Conservation (phyloP, 2,113 vertebrate species). For the Myocastor coypus region DNA sequence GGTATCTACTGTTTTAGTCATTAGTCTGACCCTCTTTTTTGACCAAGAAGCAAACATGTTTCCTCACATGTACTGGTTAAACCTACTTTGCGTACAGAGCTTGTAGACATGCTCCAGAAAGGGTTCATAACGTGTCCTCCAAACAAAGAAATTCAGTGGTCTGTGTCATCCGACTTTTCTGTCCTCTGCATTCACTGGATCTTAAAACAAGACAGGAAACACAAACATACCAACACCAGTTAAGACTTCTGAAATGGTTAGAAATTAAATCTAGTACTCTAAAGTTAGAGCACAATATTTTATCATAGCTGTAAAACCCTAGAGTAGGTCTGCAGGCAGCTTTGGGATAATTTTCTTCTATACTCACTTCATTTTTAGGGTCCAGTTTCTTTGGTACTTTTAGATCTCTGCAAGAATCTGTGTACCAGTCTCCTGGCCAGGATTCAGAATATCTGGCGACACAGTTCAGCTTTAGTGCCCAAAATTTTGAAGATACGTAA, state of each 20-base stretch:
- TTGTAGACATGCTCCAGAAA: constrained; percentile 98
- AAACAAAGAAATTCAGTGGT: constrained; percentile 79
- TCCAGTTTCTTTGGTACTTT: background rate
- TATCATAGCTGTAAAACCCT: background rate
- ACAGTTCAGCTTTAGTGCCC: background rate
- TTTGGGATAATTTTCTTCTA: constrained; percentile 1
- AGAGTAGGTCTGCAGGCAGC: background rate
- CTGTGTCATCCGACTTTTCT: constrained; percentile 78
- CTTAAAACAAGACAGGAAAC: constrained; percentile 65
- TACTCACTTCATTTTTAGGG: background rate
- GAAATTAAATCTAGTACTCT: background rate
- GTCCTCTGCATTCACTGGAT: constrained; percentile 80
- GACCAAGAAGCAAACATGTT: background rate
- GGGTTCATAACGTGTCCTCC: constrained; percentile 95
- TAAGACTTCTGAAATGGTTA: constrained; percentile 3
- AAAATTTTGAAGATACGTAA: background rate
- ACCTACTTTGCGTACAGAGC: constrained; percentile 94
- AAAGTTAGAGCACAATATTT: background rate
- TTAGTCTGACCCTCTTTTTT: background rate
- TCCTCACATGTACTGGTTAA: background rate
- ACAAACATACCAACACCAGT: constrained; percentile 36
- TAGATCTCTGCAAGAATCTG: background rate
- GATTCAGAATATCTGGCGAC: constrained; percentile 26
- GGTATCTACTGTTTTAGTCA: background rate
- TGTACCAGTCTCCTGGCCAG: background rate